These are phyloP conservation scores for Falco rusticolus DNA, from an alignment of 2,797 vertebrate species.

Conservation along the genomic window DNA sequence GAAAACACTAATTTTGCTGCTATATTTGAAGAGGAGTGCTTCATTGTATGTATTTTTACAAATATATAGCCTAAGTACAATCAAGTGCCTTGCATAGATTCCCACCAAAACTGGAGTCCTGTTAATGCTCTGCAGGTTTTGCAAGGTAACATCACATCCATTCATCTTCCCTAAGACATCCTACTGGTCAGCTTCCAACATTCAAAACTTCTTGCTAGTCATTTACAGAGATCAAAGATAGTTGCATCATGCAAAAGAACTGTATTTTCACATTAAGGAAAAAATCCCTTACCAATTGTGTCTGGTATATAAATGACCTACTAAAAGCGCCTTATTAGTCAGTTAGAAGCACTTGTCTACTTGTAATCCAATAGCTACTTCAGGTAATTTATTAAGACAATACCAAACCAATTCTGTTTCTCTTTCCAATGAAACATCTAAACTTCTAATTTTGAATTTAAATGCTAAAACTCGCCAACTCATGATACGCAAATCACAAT, in stretches of 20 bases:
- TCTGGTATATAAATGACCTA: neutral
- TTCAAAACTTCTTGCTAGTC: conserved; percentile 12
- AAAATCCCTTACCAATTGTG: neutral
- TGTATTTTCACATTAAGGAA: conserved; percentile 4
- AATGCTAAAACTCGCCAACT: neutral
- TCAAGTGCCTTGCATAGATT: neutral
- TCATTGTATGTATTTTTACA: neutral
- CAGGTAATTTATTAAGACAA: conserved; percentile 41
- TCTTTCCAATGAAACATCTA: neutral
- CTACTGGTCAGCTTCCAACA: neutral
- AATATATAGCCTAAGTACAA: neutral
- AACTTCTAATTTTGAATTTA: neutral
- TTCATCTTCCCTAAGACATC: neutral
- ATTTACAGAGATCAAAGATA: conserved; percentile 57
- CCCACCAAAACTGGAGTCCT: neutral
- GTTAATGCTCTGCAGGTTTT: neutral
- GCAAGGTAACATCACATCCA: conserved; percentile 9
- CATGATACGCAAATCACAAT: neutral
- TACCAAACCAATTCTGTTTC: conserved; percentile 25
- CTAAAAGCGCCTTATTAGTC: neutral
- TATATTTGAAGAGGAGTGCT: neutral
- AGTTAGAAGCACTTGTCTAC: neutral
- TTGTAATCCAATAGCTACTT: conserved; percentile 1
- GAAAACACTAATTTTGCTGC: neutral
- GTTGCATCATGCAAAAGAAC: neutral